Base-by-base conservation (phyloP, 2,888 invertebrate genomes). In the Herminia tarsipennalis region DNA sequence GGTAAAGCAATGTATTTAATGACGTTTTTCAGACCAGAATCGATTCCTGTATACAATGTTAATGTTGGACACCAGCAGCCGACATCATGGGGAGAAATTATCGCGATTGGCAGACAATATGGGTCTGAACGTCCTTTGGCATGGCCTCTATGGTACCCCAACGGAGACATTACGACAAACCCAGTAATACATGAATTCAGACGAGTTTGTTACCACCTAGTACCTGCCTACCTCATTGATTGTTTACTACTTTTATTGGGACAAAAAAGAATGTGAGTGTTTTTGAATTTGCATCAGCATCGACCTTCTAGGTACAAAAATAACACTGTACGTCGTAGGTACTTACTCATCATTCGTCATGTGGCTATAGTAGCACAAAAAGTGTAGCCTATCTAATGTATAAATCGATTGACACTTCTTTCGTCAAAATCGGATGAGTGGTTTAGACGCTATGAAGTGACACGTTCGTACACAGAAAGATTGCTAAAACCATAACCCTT, bases 11-110 rank as follows among this genome's bases (percentile, higher is more conserved):
- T n/a, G n/a, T 2, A 9, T 5, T 9, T 25, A 3, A n/a, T 27
- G 6, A 27, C 2, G 13, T 14, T 29, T 88, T 89, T 28, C 78
- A 96, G 96, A 61, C 73, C 92, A 0, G 86, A 92, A 40, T 89
- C 90, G 30, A 93, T 96, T 29, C 96, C 97, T 0, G 96, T 99
- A 2, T 98, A 96, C 88, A 98, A 99, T 78, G 93, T 98, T 60
- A 97, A 98, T 24, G 95, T 96, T 44, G 96, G 97, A 6, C 94
- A 95, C 30, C 93, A 95, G 25, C 93, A 96, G 65, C 95, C 95
- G 1, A 93, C 97, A 20, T 95, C 96, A 0, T 99, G 98, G 98
- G 95, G 95, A 1, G 95, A 96, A 13, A 93, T 98, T 6, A 92
- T 98, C 60, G 89, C 93, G 39, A 91, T 93, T 43, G 95, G 95